Percentiles rank a stretch among this genome's conserved stretches.
These are phyloP conservation scores for Lonchura striata DNA, from an alignment of 2,113 vertebrate species.

Conservation along the genomic window DNA sequence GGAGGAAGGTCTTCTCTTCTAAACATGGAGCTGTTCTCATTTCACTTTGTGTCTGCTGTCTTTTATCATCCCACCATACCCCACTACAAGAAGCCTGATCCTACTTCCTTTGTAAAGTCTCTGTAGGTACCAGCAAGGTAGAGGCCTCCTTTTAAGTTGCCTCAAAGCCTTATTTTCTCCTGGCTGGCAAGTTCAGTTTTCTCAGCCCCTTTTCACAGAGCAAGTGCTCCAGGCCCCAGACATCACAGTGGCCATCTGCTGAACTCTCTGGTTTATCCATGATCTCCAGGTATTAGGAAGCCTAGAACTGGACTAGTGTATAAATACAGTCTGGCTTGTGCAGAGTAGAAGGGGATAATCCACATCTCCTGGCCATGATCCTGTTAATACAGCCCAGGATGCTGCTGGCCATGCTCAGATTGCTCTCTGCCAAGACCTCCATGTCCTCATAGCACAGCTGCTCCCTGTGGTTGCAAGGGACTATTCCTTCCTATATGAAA, in stretches of 20 bases:
- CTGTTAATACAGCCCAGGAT: neutral
- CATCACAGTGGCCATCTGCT: neutral
- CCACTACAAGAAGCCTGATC: neutral
- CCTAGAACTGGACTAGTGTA: neutral
- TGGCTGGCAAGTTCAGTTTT: neutral
- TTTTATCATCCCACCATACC: neutral
- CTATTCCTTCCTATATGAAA: neutral
- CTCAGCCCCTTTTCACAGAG: neutral
- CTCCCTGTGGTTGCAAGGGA: neutral
- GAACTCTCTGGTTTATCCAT: neutral
- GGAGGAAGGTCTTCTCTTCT: too few species aligned
- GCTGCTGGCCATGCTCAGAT: neutral
- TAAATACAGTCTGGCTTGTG: neutral
- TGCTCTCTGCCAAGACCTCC: neutral
- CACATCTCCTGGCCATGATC: neutral
- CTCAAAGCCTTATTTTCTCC: neutral
- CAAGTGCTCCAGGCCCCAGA: neutral
- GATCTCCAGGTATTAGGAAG: neutral
- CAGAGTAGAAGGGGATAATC: neutral
- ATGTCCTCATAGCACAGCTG: neutral
- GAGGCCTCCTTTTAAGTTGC: neutral
- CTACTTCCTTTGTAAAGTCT: neutral
- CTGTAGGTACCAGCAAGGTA: neutral
- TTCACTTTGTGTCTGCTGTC: neutral
- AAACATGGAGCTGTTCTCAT: neutral